Percentiles rank a stretch among this genome's conserved stretches.
Evolutionary conservation across 2,113 vertebrate genomes (phyloP).

Genomic region (Andinoacara biseriatus): DNA sequence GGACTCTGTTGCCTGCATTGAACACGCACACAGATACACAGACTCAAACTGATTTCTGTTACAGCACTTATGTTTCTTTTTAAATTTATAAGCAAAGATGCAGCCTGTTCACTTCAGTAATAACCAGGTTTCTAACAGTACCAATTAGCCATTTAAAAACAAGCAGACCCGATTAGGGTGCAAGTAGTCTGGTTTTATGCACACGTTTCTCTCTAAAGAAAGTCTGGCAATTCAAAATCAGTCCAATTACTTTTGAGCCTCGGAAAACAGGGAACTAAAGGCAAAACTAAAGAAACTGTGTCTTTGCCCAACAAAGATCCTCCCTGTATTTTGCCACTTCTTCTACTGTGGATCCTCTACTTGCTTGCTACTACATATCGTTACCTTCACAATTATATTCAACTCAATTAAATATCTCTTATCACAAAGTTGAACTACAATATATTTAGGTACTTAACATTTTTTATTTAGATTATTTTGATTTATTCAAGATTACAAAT

Average conservation of each 20-base stretch:
- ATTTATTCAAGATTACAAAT: not conserved
- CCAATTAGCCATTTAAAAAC: no score
- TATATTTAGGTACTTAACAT: not conserved
- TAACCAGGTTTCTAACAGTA: no score
- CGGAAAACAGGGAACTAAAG: not conserved
- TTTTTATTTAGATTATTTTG: not conserved
- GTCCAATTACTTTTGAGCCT: no score
- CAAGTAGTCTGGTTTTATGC: no score
- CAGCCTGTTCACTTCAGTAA: no score
- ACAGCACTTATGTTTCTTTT: not conserved
- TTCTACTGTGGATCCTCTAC: not conserved
- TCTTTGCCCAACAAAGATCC: no score
- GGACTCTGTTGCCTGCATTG: slow-evolving; percentile 82
- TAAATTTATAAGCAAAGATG: no score
- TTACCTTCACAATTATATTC: not conserved
- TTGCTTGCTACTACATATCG: not conserved
- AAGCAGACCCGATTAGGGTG: no score
- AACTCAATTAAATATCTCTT: not conserved
- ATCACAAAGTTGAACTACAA: not conserved
- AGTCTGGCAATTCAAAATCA: no score
- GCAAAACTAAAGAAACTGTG: no score
- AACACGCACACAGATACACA: slow-evolving; percentile 14
- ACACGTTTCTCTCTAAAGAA: no score
- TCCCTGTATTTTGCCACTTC: not conserved
- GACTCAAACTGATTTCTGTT: not conserved